phyloP scores from a whole-genome alignment of 2,888 invertebrate genomes.

The Eristalis pertinax region DNA sequence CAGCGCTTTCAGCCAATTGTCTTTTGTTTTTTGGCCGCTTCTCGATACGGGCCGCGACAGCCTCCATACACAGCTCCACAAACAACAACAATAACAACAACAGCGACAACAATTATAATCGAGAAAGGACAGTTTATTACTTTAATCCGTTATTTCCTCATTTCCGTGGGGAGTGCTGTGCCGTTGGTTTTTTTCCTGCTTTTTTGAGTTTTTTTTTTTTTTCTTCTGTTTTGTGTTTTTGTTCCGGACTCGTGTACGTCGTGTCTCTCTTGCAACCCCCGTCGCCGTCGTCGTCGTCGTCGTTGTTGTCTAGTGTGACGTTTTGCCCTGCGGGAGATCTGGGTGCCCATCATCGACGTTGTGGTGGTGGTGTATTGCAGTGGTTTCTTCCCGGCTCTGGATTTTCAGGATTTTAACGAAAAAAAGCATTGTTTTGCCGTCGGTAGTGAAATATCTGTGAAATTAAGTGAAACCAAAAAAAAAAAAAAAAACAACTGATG shows the following conservation, averaged over 20 bases:
- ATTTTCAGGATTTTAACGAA: not conserved
- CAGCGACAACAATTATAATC: constrained; percentile 54
- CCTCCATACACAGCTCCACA: constrained; percentile 50
- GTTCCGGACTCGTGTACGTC: constrained; percentile 32
- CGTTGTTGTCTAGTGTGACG: constrained; percentile 41
- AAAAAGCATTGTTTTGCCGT: not conserved
- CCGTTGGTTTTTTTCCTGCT: not conserved
- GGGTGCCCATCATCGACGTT: not conserved
- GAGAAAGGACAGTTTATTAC: constrained; percentile 67
- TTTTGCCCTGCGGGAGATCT: constrained; percentile 74
- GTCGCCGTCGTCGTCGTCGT: not conserved
- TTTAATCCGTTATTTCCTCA: constrained; percentile 65
- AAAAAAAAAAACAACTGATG: too few species aligned
- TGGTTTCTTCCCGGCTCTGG: not conserved
- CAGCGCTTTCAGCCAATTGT: not conserved
- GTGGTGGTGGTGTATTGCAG: not conserved
- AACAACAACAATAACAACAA: constrained; percentile 64
- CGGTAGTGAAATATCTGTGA: not conserved
- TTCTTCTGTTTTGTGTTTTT: not conserved
- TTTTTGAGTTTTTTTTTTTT: not conserved
- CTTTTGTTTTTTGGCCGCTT: not conserved
- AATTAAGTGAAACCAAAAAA: not conserved
- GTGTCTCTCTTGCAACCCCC: constrained; percentile 33
- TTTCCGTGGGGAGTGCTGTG: constrained; percentile 61
- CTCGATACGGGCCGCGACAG: not conserved